Conservation (phyloP, 2,888 invertebrate species). For the Erynnis tages region DNA sequence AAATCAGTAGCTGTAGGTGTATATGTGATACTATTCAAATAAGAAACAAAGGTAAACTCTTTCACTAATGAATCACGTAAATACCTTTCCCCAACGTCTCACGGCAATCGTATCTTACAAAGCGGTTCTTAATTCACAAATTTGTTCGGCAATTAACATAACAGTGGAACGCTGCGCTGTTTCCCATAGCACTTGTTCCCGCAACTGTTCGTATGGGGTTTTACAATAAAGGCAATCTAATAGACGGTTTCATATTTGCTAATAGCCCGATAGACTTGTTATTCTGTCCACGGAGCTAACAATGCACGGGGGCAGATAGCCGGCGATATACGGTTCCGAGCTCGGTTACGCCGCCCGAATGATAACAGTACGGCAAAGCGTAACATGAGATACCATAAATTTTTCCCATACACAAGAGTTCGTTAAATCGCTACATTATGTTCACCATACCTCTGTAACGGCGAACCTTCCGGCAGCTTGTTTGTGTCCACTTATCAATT, state of each 20-base stretch:
- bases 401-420: slow-evolving; percentile 60
- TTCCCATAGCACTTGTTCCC: slow-evolving; percentile 5
- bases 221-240: slow-evolving; percentile 52
- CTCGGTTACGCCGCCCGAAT: slow-evolving; percentile 61
- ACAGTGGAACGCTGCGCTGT: slow-evolving; percentile 18
- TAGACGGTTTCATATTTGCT: slow-evolving; percentile 68
- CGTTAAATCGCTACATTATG: slow-evolving; percentile 53
- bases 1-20: too few species aligned
- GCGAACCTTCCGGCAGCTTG: slow-evolving; percentile 46
- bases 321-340: slow-evolving; percentile 56
- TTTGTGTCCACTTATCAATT: slow-evolving; percentile 55
- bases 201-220: slow-evolving; percentile 22
- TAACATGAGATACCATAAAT: slow-evolving; percentile 52
- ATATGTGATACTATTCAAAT: too few species aligned
- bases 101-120: not conserved
- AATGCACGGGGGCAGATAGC: slow-evolving; percentile 65
- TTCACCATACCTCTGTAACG: slow-evolving; percentile 42
- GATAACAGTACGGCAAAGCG: slow-evolving; percentile 57
- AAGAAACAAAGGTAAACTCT: too few species aligned
- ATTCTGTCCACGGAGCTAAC: slow-evolving; percentile 74
- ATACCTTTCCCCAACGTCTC: not conserved
- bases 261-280: slow-evolving; percentile 68
- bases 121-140: slow-evolving; percentile 3
- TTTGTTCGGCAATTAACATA: slow-evolving; percentile 9
- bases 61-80: too few species aligned